Evolutionary conservation across 2,797 vertebrate genomes (phyloP).

Genomic region (Chelon auratus): DNA sequence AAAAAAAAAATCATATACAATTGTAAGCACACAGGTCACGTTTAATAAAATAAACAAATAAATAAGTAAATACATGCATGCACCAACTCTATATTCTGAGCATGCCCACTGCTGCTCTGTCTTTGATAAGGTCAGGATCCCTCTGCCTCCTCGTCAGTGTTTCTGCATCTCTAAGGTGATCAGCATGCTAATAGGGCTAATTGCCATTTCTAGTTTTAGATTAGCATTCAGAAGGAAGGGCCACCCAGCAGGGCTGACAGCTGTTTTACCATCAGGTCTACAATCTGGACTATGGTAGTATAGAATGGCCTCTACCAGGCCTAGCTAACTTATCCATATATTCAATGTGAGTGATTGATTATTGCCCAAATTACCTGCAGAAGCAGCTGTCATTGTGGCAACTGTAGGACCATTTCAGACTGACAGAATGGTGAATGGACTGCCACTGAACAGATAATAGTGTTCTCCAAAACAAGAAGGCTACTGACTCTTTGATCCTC

Average conservation of each 20-base stretch:
- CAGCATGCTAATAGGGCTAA: slow-evolving; percentile 79
- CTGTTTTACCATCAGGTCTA: slow-evolving; percentile 15
- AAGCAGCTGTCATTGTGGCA: background rate
- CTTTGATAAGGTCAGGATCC: slow-evolving; percentile 83
- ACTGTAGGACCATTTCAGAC: background rate
- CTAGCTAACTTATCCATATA: slow-evolving; percentile 1
- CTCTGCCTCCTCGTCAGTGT: slow-evolving; percentile 55
- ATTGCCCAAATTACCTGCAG: background rate
- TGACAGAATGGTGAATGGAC: background rate
- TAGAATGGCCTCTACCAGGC: background rate
- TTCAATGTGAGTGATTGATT: slow-evolving; percentile 1
- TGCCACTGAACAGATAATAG: background rate
- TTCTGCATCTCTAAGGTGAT: slow-evolving; percentile 61
- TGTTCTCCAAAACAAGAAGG: background rate
- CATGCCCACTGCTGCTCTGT: slow-evolving; percentile 38
- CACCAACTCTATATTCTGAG: slow-evolving; percentile 68
- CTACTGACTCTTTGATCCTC: background rate
- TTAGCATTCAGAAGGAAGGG: slow-evolving; percentile 64
- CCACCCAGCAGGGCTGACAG: slow-evolving; percentile 16
- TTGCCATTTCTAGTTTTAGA: slow-evolving; percentile 66
- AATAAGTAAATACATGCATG: background rate
- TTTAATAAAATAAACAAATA: slow-evolving; percentile 8
- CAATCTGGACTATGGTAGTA: background rate
- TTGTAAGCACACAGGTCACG: background rate
- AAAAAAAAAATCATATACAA: no score